Evolutionary conservation across 2,888 invertebrate species (phyloP), one percentile per base, ranked within the genome.

Genomic region (Diogma glabrata): DNA sequence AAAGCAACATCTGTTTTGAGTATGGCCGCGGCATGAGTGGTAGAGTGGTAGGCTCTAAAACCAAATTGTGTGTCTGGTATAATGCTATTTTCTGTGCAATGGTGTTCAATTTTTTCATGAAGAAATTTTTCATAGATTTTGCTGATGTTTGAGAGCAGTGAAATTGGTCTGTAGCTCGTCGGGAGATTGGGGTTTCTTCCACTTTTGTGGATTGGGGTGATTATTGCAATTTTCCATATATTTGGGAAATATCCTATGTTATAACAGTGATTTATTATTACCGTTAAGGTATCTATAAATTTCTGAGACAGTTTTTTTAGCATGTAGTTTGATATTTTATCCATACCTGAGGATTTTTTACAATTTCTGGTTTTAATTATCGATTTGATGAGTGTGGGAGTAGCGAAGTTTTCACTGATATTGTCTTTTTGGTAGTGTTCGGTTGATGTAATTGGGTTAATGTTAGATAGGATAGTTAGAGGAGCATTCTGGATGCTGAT

Each of bases 1-100:
- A 9, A 22, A 5, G 46, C 17, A 12, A 51, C n/a, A 17, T 51
- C 38, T 7, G 47, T 36, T 19, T 46, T 36, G 12, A 51, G 36
- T 12, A 36, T 33, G 1, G 10, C n/a, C 2, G 19, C 38, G 6
- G 51, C 51, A 47, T 51, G 51, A n/a, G 22, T 26, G 6, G 51
- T 48, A 2, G 19, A 24, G n/a, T 51, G 51, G 2, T 8, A 4
- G 2, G 24, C 9, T 19, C 23, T 47, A n/a, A 47, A 51, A 19
- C 47, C 40, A 38, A 47, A 51, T 16, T 51, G 51, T 12, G 47
- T 51, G 5, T 51, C 28, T n/a, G 51, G 47, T 14, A 51, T 40
- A 6, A 51, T 51, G 2, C 19, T 40, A 4, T 24, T 20, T 10
- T 40, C 20, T 9, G 47, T 20, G 14, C 40, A 40, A n/a, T 19